Conservation (phyloP, 2,797 vertebrate species). For the Anabacerthia variegaticeps region DNA sequence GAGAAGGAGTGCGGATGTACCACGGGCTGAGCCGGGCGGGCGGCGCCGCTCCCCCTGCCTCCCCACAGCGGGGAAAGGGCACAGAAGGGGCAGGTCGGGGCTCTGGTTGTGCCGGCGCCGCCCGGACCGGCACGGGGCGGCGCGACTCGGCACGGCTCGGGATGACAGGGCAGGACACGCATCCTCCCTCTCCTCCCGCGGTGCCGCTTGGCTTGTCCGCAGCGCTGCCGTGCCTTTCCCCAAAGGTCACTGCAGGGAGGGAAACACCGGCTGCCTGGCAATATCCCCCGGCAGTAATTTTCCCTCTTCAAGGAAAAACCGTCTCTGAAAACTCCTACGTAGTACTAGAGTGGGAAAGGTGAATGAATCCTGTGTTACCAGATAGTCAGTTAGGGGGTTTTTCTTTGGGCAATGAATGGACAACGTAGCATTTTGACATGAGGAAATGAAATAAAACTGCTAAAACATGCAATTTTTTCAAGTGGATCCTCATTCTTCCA, state of each 20-base stretch:
- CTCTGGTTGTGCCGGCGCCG: accelerated
- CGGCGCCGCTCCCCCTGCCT: not conserved
- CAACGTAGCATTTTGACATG: not conserved
- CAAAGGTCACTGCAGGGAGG: not conserved
- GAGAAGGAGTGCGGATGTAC: not conserved
- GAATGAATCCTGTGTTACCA: not conserved
- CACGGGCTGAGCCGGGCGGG: not conserved
- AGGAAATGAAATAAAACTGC: not conserved
- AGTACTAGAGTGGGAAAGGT: not conserved
- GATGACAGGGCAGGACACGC: accelerated
- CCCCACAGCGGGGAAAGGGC: not conserved
- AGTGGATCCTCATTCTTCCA: not conserved
- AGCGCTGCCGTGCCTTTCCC: accelerated
- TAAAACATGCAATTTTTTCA: not conserved
- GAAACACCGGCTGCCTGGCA: too few species aligned
- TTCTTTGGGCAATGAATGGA: not conserved
- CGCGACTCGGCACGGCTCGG: not conserved
- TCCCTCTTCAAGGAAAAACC: not conserved
- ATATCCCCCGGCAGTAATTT: not conserved
- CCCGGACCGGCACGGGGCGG: accelerated
- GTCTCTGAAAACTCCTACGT: not conserved
- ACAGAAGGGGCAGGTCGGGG: not conserved
- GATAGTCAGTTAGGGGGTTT: not conserved
- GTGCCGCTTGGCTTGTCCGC: not conserved
- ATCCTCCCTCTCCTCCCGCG: accelerated